These are phyloP conservation scores for Altica lythri DNA, from an alignment of 2,888 invertebrate genomes.

Conservation along the genomic window DNA sequence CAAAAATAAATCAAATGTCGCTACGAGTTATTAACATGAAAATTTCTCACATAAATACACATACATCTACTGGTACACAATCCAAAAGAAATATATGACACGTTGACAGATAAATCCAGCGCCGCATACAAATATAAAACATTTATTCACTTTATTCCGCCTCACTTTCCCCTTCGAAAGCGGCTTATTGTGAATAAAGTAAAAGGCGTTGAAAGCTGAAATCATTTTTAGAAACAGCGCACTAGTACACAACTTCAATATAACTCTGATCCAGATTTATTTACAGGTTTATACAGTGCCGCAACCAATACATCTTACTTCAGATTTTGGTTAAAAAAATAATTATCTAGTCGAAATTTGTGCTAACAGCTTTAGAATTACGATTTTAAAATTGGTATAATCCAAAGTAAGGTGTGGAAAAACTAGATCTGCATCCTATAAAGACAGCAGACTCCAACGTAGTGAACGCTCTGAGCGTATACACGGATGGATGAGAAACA, in stretches of 20 bases:
- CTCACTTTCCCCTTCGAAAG: conserved; percentile 27
- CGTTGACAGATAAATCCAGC: conserved; percentile 23
- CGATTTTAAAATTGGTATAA: no score
- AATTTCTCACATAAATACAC: conserved; percentile 6
- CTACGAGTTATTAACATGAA: conserved; percentile 13
- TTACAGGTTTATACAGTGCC: no score
- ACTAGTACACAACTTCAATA: not conserved
- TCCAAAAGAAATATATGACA: conserved; percentile 22
- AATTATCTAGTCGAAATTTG: no score
- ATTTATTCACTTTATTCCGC: conserved; percentile 30
- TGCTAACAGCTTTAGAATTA: no score
- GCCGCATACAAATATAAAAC: conserved; percentile 30
- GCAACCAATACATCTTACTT: no score
- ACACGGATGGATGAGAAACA: no score
- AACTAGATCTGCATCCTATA: no score
- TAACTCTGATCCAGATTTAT: conserved; percentile 23
- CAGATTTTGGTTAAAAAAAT: no score
- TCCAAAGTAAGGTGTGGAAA: no score
- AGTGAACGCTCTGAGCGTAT: no score
- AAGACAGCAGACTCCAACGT: no score
- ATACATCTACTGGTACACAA: conserved; percentile 4
- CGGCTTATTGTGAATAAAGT: conserved; percentile 34
- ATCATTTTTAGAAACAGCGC: conserved; percentile 14
- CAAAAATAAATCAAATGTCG: conserved; percentile 19
- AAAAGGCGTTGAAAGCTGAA: conserved; percentile 23